Percentiles rank a stretch among this genome's conserved stretches.
Evolutionary conservation across 1,140 invertebrate species (phyloP).

Genomic region (Drosophila repletoides): DNA sequence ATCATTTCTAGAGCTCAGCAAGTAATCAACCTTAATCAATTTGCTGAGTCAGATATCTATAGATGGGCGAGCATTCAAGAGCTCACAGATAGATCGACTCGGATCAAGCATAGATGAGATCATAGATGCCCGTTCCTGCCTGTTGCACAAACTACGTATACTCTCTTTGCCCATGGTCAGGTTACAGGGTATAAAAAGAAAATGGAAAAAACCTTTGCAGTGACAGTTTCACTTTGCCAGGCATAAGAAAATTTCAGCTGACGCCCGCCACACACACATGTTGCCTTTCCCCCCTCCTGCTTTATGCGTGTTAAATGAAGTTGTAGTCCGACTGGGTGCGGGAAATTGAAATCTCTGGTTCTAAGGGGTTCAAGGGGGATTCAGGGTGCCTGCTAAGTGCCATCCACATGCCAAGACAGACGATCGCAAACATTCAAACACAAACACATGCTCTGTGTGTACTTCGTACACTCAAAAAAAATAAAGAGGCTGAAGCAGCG

Average conservation of each 20-base stretch:
- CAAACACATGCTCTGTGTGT: not conserved
- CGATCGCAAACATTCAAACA: not conserved
- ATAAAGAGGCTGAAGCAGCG: too few species aligned
- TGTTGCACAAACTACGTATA: too few species aligned
- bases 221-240: conserved; percentile 75
- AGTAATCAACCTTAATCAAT: too few species aligned
- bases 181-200: too few species aligned
- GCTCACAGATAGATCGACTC: too few species aligned
- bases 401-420: not conserved
- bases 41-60: too few species aligned
- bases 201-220: conserved; percentile 57
- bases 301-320: conserved; percentile 74
- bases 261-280: conserved; percentile 65
- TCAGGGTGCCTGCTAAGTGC: conserved; percentile 23
- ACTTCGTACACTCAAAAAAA: not conserved
- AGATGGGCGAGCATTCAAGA: too few species aligned
- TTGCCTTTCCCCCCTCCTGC: conserved; percentile 60
- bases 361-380: too few species aligned
- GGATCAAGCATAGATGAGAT: too few species aligned
- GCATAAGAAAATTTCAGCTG: conserved; percentile 65
- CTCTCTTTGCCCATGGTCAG: too few species aligned
- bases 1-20: too few species aligned
- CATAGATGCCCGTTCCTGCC: too few species aligned
- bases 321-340: conserved; percentile 35
- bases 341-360: not conserved